Evolutionary conservation across 2,888 invertebrate genomes (phyloP).

Genomic region (Caenorhabditis sp.): DNA sequence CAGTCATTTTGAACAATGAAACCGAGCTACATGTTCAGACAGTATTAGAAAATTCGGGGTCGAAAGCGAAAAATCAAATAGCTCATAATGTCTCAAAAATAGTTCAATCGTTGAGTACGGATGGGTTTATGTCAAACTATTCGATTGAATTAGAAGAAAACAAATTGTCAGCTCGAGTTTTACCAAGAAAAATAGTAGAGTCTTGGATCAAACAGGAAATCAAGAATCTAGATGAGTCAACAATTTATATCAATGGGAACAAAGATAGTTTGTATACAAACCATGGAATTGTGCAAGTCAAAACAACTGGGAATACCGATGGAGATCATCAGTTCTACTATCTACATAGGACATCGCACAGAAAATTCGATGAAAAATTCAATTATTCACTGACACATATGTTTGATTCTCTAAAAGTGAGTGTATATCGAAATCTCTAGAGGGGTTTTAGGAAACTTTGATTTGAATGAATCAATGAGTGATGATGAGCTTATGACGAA

Average conservation of each 20-base stretch:
- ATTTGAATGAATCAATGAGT: too few relatives aligned
- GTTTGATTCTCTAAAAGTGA: conserved; percentile 32
- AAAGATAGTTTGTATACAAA: conserved; percentile 11
- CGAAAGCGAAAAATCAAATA: conserved; percentile 19
- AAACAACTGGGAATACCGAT: background rate
- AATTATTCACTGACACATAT: conserved; percentile 25
- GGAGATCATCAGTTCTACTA: conserved; percentile 20
- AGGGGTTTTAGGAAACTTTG: too few relatives aligned
- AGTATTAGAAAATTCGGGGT: conserved; percentile 22
- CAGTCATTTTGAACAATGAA: conserved; percentile 41
- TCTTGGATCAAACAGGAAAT: conserved; percentile 27
- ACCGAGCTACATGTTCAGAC: conserved; percentile 54
- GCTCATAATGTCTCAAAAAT: conserved; percentile 29
- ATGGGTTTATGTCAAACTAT: conserved; percentile 30
- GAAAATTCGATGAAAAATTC: conserved; percentile 11
- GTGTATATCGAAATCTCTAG: background rate
- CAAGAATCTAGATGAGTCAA: conserved; percentile 19
- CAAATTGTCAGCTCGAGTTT: conserved; percentile 13
- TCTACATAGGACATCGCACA: conserved; percentile 14
- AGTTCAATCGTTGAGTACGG: conserved; percentile 23
- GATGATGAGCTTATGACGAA: too few relatives aligned
- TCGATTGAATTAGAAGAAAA: conserved; percentile 19
- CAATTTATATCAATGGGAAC: conserved; percentile 27
- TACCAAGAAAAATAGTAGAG: conserved; percentile 30
- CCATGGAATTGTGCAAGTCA: conserved; percentile 31